Evolutionary conservation across 1,140 invertebrate species (phyloP), one percentile per base, ranked within the genome.

Genomic region (Tetramorium simillimum): DNA sequence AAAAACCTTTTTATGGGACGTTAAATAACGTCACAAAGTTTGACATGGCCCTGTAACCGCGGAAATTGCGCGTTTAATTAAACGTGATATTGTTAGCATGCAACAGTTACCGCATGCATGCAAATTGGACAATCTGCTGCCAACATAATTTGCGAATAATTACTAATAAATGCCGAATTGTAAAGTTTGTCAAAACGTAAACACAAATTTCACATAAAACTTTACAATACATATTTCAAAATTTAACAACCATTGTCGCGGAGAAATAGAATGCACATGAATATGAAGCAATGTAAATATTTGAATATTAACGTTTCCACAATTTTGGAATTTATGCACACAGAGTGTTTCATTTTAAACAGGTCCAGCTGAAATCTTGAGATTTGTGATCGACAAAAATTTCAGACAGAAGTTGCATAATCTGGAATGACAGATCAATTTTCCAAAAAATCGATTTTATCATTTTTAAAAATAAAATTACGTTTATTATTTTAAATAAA

Each of bases 21-120:
- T 33, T 33, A 24, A 28, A 18, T 40, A 9, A 62, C 18, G 40
- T 58, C 51, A 40, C 33, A 7, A 28, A 63, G 28, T 77, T 77
- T 63, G 49, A 63, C 60, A 77, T 28, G 16, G 10, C 10, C 6
- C 16, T 73, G 9, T 43, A 43, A 43, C 9, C 9, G 24, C 14
- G 33, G 33, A n/a, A 3, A 77, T 77, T 60, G 16, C 12, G 7
- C 14, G 33, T 33, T 75, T 77, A 77, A 77, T 77, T 62, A 77
- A 63, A 77, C 56, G 24, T 14, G 9, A 62, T 62, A 43, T 43
- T 73, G 37, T 70, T 56, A 37, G 56, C 16, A 56, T 21, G 58
- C 21, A 73, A 53, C 73, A 46, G 37, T 62, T 77, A 60, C 24
- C 24, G 37, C 16, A 28, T 62, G 73, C 75, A 63, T 46, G 58